Evolutionary conservation across 2,888 invertebrate genomes (phyloP), one percentile per base, ranked within the genome.

Genomic region (Ichneumoninae sp.): DNA sequence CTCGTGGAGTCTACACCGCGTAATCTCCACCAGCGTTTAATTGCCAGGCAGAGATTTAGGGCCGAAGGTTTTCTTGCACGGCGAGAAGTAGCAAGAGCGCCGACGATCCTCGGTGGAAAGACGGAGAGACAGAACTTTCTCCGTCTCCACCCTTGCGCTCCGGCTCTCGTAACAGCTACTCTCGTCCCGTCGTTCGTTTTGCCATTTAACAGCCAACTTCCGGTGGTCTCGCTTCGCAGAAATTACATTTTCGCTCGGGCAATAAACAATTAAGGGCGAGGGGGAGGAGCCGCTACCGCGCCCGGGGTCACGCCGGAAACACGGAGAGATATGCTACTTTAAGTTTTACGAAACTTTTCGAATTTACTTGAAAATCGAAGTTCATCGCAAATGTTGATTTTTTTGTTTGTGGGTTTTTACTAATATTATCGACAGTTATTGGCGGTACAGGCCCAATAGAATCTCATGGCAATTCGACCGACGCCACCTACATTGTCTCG

Each of bases 21-120:
- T 86, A 83, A 85, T 84, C 83, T 83, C 66, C 84, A 73, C 79
- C 77, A 63, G 81, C 81, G 85, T 85, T 86, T 86, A 86, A 86
- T 86, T 86, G 85, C 86, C 85, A 80, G 80, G 82, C 76, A 83
- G 83, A 86, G 86, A 86, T 86, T 86, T 85, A 86, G 81, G 68
- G 57, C 81, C 81, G 60, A 63, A 76, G 81, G 66, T 84, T 70
- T 81, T 77, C 71, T 73, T 68, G 50, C 54, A 70, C 69, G 40
- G 74, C 68, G 83, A 40, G 74, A 81, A 75, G 70, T 54, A 70
- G 36, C 63, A n/a, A 5, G 63, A 36, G n/a, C 13, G 13, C 19
- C 40, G 36, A 36, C 36, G 66, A 44, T 66, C n/a, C 40, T 7
- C 40, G 70, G 13, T 30, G 19, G 75, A 16, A 65, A 47, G 75